A percentile compares a stretch with the other conserved stretches of the same genome.
Evolutionary conservation across 1,140 invertebrate genomes (phyloP).

Genomic region (honey bee (Apis mellifera)): DNA sequence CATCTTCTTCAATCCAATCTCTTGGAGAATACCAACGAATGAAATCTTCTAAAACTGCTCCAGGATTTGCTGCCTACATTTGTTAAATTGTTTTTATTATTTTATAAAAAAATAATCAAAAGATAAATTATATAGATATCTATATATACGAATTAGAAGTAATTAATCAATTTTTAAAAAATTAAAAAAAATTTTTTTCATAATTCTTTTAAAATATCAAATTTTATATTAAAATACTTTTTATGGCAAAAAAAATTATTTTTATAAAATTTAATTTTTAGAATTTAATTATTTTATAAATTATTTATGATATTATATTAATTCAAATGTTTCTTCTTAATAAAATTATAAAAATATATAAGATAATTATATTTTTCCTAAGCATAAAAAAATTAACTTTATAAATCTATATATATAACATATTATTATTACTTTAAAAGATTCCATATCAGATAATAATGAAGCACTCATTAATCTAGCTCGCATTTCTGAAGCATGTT

Average conservation of each 20-base stretch:
- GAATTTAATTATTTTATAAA: neutral
- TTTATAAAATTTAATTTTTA: no score
- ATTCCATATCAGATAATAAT: constrained; percentile 98
- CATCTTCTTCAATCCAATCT: constrained; percentile 92
- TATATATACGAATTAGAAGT: no score
- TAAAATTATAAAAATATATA: no score
- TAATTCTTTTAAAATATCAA: no score
- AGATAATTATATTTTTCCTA: no score
- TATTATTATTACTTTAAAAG: constrained; percentile 89
- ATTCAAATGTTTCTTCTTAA: no score
- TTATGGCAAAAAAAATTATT: no score
- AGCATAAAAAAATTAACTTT: no score
- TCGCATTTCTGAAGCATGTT: constrained; percentile 90
- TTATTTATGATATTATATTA: neutral
- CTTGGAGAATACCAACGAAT: constrained; percentile 98
- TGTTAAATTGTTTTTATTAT: neutral
- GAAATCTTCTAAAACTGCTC: constrained; percentile 95
- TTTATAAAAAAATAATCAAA: neutral
- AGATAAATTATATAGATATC: no score
- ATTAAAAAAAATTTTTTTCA: no score
- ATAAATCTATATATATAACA: neutral
- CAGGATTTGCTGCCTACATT: constrained; percentile 95
- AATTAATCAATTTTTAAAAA: no score
- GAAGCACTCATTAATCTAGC: constrained; percentile 97
- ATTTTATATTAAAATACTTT: no score